phyloP scores from a whole-genome alignment of 2,888 invertebrate genomes.

The Psylliodes chrysocephalus region DNA sequence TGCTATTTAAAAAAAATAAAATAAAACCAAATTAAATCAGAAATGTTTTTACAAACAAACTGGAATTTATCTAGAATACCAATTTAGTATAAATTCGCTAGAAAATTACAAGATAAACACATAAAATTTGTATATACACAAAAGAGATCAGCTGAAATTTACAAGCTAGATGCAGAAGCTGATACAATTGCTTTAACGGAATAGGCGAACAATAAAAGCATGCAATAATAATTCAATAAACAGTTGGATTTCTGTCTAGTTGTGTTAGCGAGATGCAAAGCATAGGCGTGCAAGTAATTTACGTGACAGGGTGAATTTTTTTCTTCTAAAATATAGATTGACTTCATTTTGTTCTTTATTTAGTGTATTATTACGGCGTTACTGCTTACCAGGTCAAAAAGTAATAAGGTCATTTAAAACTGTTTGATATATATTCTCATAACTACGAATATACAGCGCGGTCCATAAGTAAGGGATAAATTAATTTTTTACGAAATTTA shows the following conservation, averaged over 20 bases:
- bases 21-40: no score
- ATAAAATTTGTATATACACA: constrained; percentile 10
- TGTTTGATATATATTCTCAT: no score
- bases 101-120: constrained; percentile 14
- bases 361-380: no score
- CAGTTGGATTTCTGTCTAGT: neutral
- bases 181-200: constrained; percentile 1
- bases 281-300: neutral
- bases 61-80: constrained; percentile 1
- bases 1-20: no score
- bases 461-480: no score
- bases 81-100: neutral
- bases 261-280: neutral
- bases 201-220: neutral
- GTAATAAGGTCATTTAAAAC: no score
- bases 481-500: no score
- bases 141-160: constrained; percentile 14
- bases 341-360: no score
- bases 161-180: constrained; percentile 3
- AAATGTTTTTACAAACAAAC: constrained; percentile 1
- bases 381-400: no score
- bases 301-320: neutral
- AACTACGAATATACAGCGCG: no score
- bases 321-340: no score
- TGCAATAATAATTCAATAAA: neutral